These are phyloP conservation scores for Hyposmocoma kahamanoa DNA, from an alignment of 1,140 invertebrate genomes.

Conservation along the genomic window DNA sequence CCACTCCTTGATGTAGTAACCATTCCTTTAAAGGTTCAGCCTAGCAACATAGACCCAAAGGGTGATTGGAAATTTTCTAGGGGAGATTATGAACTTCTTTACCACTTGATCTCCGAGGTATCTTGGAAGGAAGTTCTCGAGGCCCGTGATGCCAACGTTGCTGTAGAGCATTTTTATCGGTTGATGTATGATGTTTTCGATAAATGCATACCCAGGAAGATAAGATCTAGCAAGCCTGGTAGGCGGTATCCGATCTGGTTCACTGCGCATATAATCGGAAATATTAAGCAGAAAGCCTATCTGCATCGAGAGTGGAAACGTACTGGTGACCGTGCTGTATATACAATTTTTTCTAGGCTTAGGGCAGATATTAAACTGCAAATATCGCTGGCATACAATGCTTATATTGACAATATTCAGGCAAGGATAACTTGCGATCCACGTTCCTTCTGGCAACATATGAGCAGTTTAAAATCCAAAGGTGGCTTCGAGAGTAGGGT, in stretches of 20 bases:
- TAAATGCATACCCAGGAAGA: neutral
- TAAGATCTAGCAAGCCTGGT: neutral
- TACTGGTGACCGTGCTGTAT: neutral
- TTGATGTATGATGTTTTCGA: constrained; percentile 1
- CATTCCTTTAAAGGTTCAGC: neutral
- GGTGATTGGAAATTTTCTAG: constrained; percentile 2
- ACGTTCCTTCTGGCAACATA: neutral
- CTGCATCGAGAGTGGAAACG: constrained; percentile 4
- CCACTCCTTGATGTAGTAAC: neutral
- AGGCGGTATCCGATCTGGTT: constrained; percentile 3
- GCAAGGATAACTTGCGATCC: neutral
- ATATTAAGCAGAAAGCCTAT: neutral
- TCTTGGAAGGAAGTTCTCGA: neutral
- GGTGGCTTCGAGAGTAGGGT: neutral
- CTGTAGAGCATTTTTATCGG: neutral
- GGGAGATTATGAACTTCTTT: neutral
- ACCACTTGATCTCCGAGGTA: neutral
- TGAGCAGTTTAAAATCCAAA: neutral
- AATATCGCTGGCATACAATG: neutral
- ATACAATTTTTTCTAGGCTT: neutral
- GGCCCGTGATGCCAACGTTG: neutral
- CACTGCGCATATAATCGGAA: neutral
- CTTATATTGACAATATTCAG: neutral
- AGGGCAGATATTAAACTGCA: neutral
- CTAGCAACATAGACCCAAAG: neutral